These are phyloP conservation scores for Zaprionus gabonicus DNA, from an alignment of 1,140 invertebrate genomes.

Conservation along the genomic window DNA sequence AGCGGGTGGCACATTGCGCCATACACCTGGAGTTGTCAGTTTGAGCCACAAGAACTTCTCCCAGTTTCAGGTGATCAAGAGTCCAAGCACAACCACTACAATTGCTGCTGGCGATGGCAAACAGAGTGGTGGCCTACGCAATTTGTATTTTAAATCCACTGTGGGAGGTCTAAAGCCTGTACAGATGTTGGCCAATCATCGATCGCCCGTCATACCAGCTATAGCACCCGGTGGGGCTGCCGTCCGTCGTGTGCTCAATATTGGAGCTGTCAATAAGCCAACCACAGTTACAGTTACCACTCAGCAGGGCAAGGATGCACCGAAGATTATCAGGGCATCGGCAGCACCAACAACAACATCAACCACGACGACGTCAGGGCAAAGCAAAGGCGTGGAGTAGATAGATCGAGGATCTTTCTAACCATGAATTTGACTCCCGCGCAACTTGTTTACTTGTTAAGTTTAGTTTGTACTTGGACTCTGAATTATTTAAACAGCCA, in stretches of 20 bases:
- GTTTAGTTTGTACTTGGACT: conserved; percentile 12
- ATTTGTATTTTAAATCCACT: conserved; percentile 58
- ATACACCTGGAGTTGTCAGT: conserved; percentile 27
- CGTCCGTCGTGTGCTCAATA: conserved; percentile 62
- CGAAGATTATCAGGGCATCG: conserved; percentile 47
- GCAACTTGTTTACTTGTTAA: conserved; percentile 14
- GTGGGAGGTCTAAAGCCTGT: conserved; percentile 58
- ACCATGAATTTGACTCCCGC: neutral
- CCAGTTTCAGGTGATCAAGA: conserved; percentile 66
- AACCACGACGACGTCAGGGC: neutral
- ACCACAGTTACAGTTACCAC: conserved; percentile 24
- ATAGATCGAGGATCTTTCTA: neutral
- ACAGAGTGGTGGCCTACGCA: conserved; percentile 30
- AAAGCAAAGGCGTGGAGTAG: conserved; percentile 21
- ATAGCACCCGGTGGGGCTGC: conserved; percentile 47
- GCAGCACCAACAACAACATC: neutral
- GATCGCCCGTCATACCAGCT: conserved; percentile 20
- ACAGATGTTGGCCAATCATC: conserved; percentile 64
- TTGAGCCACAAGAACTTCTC: conserved; percentile 52
- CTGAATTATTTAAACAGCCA: conserved; percentile 25
- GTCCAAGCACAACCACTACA: conserved; percentile 8
- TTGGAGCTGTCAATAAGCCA: conserved; percentile 50
- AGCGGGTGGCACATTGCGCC: conserved; percentile 40
- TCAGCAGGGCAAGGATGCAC: conserved; percentile 11
- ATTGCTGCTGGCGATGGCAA: conserved; percentile 49